Percentiles rank a stretch among this genome's conserved stretches.
phyloP scores from a whole-genome alignment of 2,797 vertebrate genomes.

The Kryptopterus vitreolus region DNA sequence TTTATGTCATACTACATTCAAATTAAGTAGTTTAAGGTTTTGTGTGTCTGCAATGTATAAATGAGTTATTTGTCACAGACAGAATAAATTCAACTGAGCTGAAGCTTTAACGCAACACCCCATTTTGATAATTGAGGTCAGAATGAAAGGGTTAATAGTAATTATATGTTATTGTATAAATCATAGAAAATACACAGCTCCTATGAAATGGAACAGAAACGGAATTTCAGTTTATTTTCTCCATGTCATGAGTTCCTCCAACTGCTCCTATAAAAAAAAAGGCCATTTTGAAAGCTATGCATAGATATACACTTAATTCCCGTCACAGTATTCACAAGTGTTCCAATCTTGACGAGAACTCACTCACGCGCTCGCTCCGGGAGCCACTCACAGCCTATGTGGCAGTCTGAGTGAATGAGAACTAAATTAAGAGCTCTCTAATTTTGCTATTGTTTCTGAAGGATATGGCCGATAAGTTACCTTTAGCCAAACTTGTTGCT shows the following conservation, averaged over 20 bases:
- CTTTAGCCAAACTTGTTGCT: slow-evolving; percentile 58
- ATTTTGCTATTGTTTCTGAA: slow-evolving; percentile 55
- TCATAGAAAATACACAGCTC: too few relatives aligned
- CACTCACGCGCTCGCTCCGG: slow-evolving; percentile 61
- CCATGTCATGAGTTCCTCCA: not conserved
- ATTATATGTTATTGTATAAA: not conserved
- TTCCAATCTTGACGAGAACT: slow-evolving; percentile 46
- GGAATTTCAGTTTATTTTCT: not conserved
- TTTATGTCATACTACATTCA: not conserved
- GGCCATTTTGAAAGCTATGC: slow-evolving; percentile 44
- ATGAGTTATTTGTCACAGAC: not conserved
- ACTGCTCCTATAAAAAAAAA: slow-evolving; percentile 29
- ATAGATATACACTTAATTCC: slow-evolving; percentile 40
- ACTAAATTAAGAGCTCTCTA: slow-evolving; percentile 65
- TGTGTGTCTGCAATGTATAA: not conserved
- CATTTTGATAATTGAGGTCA: not conserved
- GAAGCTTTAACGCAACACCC: not conserved
- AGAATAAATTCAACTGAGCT: too few relatives aligned
- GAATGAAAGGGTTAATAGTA: not conserved
- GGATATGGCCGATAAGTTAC: slow-evolving; percentile 53
- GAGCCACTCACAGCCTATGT: slow-evolving; percentile 54
- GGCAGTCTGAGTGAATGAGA: slow-evolving; percentile 55
- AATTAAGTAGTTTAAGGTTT: not conserved
- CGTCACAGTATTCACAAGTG: slow-evolving; percentile 52
- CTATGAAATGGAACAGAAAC: not conserved